Base-by-base conservation (phyloP, 2,797 vertebrate genomes). In the Lutjanus argentimaculatus region DNA sequence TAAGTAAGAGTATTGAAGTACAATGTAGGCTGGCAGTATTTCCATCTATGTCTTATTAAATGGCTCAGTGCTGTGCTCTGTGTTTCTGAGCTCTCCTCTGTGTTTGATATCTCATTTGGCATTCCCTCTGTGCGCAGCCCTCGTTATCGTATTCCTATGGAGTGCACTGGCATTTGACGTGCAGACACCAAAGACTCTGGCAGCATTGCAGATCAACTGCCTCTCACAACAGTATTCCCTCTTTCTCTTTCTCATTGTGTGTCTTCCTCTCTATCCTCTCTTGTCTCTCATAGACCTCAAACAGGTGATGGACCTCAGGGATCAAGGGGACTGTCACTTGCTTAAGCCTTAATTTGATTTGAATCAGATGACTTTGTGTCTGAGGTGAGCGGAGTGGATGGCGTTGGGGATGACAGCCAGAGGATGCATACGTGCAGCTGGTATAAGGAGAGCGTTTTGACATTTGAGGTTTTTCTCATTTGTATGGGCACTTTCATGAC, bases 71-170 rank as follows among this genome's bases (percentile, higher is more conserved):
- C 77, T 75, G 67, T 65, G 72, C 49, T 65, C 58, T 72, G 71
- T 86, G 69, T 89, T 88, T 89, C 80, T 75, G 56, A 76, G 84
- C 65, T 85, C 72, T 80, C 75, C 75, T 71, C 73, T 76, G 84
- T 56, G 84, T 88, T 90, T 89, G 82, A 89, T 91, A 79, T 86
- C 88, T 92, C 90, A 92, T 93, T 93, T 93, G 75, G 75, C 81
- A 94, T 94, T 93, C 93, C 85, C 80, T 93, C 80, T 93, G 85
- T 85, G 89, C 13, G 7, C 82, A 64, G 73, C 67, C 83, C 91
- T 92, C 82, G 69, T 95, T 94, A 92, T 91, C 78, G 76, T 93
- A 92, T 94, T 93, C 91, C 89, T 89, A 90, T 88, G 87, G 85
- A 93, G 89, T 88, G 81, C 87, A 76, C 79, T 90, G 93, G 77